phyloP scores from a whole-genome alignment of 2,113 vertebrate genomes.

The Vidua chalybeata region DNA sequence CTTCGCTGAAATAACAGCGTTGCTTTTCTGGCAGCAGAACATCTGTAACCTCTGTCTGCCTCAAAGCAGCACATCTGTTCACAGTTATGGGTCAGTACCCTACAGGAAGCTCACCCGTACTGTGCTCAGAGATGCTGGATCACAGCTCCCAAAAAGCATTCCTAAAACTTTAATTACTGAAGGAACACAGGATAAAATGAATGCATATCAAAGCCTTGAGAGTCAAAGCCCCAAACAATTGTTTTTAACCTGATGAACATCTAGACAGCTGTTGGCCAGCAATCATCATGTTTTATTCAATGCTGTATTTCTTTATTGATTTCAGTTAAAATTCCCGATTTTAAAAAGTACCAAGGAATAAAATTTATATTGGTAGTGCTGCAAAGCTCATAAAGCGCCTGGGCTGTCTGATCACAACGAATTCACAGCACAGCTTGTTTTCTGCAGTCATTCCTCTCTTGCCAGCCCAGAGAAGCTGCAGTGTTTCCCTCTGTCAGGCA shows the following conservation, averaged over 20 bases:
- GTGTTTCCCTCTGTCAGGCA: neutral
- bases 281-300: neutral
- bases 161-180: constrained; percentile 13
- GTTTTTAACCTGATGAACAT: neutral
- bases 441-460: neutral
- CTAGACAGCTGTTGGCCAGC: neutral
- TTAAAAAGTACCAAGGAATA: neutral
- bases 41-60: constrained; percentile 56
- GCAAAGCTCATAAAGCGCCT: neutral
- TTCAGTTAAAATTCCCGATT: neutral
- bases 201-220: constrained; percentile 28
- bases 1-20: constrained; percentile 52
- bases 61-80: constrained; percentile 71
- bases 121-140: constrained; percentile 11
- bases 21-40: constrained; percentile 61
- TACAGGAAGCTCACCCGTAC: constrained; percentile 15
- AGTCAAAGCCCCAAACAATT: constrained; percentile 23
- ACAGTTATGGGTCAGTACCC: constrained; percentile 70
- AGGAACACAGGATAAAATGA: constrained; percentile 53
- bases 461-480: neutral
- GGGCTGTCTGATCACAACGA: neutral
- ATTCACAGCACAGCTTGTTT: neutral
- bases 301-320: neutral
- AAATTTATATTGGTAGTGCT: neutral
- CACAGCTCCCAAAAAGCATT: constrained; percentile 25